Conservation (phyloP, 2,888 invertebrate species). For the Agapetus fuscipes region DNA sequence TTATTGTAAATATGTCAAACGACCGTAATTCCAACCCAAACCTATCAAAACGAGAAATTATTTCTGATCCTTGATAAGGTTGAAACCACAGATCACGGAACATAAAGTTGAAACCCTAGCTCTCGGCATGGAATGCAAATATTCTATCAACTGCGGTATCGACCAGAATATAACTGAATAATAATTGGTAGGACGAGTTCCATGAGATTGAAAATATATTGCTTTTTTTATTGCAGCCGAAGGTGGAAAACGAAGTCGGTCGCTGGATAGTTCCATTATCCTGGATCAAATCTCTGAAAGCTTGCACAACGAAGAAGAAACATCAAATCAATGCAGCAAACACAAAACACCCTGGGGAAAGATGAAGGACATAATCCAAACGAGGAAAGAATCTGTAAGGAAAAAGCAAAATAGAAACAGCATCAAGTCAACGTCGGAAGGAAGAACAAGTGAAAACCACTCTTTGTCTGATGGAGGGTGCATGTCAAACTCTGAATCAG, state of each 20-base stretch:
- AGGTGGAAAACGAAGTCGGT: conserved; percentile 13
- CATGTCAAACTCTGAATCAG: conserved; percentile 25
- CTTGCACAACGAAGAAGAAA: conserved; percentile 32
- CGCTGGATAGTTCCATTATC: conserved; percentile 18
- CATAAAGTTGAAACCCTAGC: no score
- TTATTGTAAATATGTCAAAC: no score
- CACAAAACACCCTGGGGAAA: conserved; percentile 68
- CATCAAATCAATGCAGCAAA: conserved; percentile 41
- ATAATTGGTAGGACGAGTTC: no score
- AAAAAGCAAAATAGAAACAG: conserved; percentile 41
- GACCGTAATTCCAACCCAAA: no score
- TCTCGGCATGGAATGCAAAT: no score
- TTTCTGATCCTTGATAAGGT: no score
- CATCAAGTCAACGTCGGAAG: conserved; percentile 37
- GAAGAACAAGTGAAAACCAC: conserved; percentile 29
- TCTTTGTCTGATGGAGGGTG: conserved; percentile 42
- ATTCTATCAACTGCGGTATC: no score
- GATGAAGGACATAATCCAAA: conserved; percentile 68
- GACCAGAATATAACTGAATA: no score
- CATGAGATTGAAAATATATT: not conserved
- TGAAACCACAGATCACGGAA: no score
- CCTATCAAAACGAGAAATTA: no score
- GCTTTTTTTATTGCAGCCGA: conserved; percentile 12
- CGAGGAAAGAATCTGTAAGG: conserved; percentile 56
- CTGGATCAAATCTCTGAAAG: conserved; percentile 14